A percentile compares a stretch with the other conserved stretches of the same genome.
phyloP scores from a whole-genome alignment of 2,113 vertebrate species.

The Callorhinus ursinus region DNA sequence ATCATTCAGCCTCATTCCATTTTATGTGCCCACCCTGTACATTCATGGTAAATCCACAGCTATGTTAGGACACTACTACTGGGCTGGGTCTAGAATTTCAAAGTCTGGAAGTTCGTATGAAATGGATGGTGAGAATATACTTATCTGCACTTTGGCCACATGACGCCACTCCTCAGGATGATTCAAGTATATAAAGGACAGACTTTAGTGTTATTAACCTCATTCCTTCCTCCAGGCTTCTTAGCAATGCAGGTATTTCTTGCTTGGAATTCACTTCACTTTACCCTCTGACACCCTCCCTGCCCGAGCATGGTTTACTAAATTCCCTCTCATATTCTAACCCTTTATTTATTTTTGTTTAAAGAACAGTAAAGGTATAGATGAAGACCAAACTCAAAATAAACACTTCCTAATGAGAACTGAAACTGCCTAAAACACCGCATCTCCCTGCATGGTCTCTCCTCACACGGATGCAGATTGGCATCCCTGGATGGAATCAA shows the following conservation, averaged over 20 bases:
- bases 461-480: conserved; percentile 17
- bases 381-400: background rate
- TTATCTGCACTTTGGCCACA: background rate
- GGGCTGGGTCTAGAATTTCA: background rate
- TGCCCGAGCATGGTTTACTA: background rate
- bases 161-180: background rate
- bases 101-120: background rate
- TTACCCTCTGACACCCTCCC: background rate
- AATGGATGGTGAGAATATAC: background rate
- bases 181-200: background rate
- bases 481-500: conserved; percentile 55
- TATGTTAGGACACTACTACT: background rate
- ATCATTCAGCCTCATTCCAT: background rate
- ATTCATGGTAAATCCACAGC: background rate
- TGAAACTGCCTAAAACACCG: background rate
- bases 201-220: background rate
- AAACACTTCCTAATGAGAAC: background rate
- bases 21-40: background rate
- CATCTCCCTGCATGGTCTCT: conserved; percentile 32
- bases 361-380: background rate
- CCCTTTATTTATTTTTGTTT: background rate
- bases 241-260: background rate
- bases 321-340: background rate
- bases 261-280: background rate
- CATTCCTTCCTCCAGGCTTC: background rate